phyloP scores from a whole-genome alignment of 2,113 vertebrate species.

The Hepsetus odoe region DNA sequence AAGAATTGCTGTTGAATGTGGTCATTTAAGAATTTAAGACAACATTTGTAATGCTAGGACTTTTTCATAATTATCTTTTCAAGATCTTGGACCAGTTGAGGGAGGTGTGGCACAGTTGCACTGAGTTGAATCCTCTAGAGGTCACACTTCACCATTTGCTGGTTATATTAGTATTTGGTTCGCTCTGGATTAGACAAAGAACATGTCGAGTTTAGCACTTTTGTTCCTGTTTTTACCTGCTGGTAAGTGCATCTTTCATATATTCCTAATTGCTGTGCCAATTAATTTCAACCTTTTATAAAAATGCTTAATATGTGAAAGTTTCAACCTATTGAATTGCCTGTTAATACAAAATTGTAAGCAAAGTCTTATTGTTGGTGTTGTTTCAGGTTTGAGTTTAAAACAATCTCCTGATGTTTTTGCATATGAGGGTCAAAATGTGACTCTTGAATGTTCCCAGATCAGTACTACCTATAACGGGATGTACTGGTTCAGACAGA shows the following conservation, averaged over 20 bases:
- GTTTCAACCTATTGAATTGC: too few species aligned
- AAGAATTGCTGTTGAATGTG: too few species aligned
- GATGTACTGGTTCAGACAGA: slow-evolving; percentile 60
- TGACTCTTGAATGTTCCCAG: slow-evolving; percentile 54
- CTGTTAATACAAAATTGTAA: too few species aligned
- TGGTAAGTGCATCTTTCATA: slow-evolving; percentile 8
- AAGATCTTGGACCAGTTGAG: not conserved
- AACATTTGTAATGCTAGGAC: too few species aligned
- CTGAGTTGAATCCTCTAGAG: slow-evolving; percentile 7
- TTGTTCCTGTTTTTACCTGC: slow-evolving; percentile 39
- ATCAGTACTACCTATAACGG: slow-evolving; percentile 38
- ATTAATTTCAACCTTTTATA: too few species aligned
- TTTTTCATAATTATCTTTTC: too few species aligned
- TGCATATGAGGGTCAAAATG: slow-evolving; percentile 31
- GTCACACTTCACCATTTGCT: not conserved
- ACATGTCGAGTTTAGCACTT: slow-evolving; percentile 31
- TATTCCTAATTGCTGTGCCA: not conserved
- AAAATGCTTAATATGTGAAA: too few species aligned
- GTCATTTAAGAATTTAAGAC: too few species aligned
- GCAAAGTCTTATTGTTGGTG: not conserved
- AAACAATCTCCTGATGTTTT: slow-evolving; percentile 47
- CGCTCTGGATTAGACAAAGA: not conserved
- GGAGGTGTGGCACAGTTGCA: not conserved
- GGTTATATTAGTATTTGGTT: not conserved
- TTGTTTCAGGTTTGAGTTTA: slow-evolving; percentile 43